phyloP scores from a whole-genome alignment of 23 tunicate species.

The Trididemnum miniatum region DNA sequence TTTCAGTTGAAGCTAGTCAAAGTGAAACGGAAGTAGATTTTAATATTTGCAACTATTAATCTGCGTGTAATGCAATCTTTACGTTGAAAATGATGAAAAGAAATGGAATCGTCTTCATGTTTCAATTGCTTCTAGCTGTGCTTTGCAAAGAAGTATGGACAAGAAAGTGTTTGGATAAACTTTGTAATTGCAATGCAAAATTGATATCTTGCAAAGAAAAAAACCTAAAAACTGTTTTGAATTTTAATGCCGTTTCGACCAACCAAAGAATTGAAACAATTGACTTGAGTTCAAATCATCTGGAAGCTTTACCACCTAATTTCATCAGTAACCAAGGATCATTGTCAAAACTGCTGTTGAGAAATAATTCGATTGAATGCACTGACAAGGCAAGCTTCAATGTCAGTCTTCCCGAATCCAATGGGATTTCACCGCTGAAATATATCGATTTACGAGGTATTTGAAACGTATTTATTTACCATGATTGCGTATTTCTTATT shows the following conservation, averaged over 20 bases:
- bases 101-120: no score
- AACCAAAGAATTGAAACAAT: background rate
- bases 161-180: background rate
- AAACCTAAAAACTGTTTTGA: background rate
- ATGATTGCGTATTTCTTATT: no score
- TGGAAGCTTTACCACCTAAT: background rate
- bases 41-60: no score
- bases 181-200: background rate
- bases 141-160: no score
- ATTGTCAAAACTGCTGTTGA: background rate
- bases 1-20: no score
- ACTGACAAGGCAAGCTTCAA: constrained; percentile 18
- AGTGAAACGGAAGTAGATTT: no score
- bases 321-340: background rate
- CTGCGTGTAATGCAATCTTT: no score
- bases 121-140: no score
- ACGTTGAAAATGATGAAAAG: no score
- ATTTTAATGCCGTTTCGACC: background rate
- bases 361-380: background rate
- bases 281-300: background rate
- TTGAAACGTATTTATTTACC: no score
- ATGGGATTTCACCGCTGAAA: background rate
- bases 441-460: constrained; percentile 12
- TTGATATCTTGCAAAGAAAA: background rate
- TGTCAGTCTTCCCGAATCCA: no score